Base-by-base conservation (phyloP, 2,797 vertebrate species). In the Loris lydekkerianus region DNA sequence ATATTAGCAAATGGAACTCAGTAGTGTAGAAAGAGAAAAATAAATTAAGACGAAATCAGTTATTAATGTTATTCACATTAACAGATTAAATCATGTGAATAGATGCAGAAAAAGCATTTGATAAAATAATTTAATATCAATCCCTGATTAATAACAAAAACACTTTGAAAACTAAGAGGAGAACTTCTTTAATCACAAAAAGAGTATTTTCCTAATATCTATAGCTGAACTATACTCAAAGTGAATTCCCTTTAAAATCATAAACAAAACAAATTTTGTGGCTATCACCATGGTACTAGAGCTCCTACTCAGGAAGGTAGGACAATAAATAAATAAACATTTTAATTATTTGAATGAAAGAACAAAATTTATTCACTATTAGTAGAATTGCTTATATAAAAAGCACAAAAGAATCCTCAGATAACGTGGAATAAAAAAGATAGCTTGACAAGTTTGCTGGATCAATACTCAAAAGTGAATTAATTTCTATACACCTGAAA, bases 331-430 rank as follows among this genome's bases (percentile, higher is more conserved):
- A 89, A 60, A 78, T n/a, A 77, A 81, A 83, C 58, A 23, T 56
- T 92, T 75, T n/a, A 58, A 86, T 94, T 93, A 76, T 73, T 61
- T 46, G 20, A 86, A 77, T 70, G 18, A 27, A 75, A 84, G 61
- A 86, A 88, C 5, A 93, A 84, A 84, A 70, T 40, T 11, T 77
- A 92, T 25, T 56, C 25, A 63, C 40, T 73, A 89, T 77, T 56
- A 86, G 21, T n/a, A 72, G 9, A 70, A 56, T 40, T 80, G 7
- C 56, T 69, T 37, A 58, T 18, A 34, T 21, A 91, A 34, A 76
- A 81, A 89, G 40, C 72, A 61, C 23, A 70, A 46, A 88, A 75
- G 27, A 58, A 40, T 56, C 29, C 37, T 95, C 31, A 73, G 56
- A 58, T 17, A 77, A 80, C 43, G n/a, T 46, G 72, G 81, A 76